phyloP scores from a whole-genome alignment of 2,113 vertebrate species.

The Odontesthes bonariensis region DNA sequence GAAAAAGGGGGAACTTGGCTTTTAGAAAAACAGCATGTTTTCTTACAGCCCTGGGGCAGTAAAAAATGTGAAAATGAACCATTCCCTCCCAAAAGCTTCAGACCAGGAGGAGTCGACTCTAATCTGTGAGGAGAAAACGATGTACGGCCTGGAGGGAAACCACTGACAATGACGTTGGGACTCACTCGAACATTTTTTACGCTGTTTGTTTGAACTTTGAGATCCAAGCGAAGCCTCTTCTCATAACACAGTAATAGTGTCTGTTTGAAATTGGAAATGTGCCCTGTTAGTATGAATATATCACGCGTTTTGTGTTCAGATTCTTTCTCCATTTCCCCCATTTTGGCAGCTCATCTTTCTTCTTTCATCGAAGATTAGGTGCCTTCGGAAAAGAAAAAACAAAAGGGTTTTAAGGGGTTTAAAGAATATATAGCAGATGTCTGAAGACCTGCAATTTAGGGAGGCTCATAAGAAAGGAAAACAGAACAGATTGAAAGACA shows the following conservation, averaged over 20 bases:
- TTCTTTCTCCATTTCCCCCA: neutral
- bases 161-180: conserved; percentile 41
- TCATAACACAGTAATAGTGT: conserved; percentile 40
- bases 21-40: conserved; percentile 54
- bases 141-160: conserved; percentile 65
- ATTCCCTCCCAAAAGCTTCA: conserved; percentile 44
- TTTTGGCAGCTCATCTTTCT: conserved; percentile 4
- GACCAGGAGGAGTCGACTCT: conserved; percentile 69
- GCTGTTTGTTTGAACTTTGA: conserved; percentile 62
- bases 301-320: conserved; percentile 9
- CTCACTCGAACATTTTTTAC: conserved; percentile 54
- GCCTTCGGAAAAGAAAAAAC: neutral
- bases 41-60: conserved; percentile 49
- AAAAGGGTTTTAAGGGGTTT: neutral
- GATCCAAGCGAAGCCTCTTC: conserved; percentile 32
- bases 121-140: conserved; percentile 65
- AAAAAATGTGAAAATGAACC: conserved; percentile 58
- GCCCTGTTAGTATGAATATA: conserved; percentile 26
- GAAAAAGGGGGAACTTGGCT: conserved; percentile 30
- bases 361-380: conserved; percentile 1
- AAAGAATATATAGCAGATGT: neutral
- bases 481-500: neutral
- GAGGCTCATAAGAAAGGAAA: neutral
- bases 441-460: neutral
- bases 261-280: conserved; percentile 47